phyloP scores from a whole-genome alignment of 2,888 invertebrate species.

The Heterodera filipjevi region DNA sequence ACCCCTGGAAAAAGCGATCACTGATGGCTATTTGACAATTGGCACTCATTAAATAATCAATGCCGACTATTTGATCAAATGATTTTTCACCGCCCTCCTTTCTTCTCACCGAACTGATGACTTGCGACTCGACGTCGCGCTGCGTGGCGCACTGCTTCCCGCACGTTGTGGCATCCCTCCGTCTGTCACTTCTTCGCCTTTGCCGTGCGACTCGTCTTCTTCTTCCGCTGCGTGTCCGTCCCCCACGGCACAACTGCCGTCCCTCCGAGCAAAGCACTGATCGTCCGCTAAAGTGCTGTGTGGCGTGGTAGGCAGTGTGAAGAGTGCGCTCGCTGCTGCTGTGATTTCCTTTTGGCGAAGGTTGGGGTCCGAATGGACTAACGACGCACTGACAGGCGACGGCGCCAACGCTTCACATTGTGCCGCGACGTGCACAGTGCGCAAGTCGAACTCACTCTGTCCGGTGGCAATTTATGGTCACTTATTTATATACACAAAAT shows the following conservation, averaged over 20 bases:
- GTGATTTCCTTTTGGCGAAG: neutral
- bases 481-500: neutral
- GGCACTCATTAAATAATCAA: neutral
- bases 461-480: neutral
- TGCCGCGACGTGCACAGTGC: constrained; percentile 23
- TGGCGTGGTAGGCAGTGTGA: neutral
- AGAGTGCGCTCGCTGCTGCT: too few species aligned
- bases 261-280: neutral
- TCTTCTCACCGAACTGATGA: neutral
- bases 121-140: neutral
- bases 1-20: constrained; percentile 20
- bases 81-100: too few species aligned
- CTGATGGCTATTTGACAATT: neutral
- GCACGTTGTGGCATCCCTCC: neutral
- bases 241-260: neutral
- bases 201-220: neutral
- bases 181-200: neutral
- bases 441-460: constrained; percentile 35
- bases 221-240: neutral
- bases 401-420: constrained; percentile 4
- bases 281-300: neutral
- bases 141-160: constrained; percentile 1
- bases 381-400: neutral
- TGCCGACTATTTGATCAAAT: neutral
- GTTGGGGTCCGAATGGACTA: constrained; percentile 30